Conservation (phyloP, 2,113 vertebrate species). For the Antechinus flavipes region DNA sequence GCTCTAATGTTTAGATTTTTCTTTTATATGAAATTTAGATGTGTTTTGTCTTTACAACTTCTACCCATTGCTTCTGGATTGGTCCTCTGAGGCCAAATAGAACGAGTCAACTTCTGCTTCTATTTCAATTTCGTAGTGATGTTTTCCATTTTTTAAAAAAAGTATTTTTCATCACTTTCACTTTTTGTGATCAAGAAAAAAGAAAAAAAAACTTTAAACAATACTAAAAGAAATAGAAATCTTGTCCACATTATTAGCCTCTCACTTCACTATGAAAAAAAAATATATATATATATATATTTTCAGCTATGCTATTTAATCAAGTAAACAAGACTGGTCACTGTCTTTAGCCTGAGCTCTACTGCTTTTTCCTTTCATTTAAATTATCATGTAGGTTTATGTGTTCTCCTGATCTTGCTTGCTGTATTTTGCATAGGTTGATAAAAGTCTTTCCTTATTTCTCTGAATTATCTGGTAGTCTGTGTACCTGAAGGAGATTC, state of each 20-base stretch:
- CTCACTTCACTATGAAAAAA: background rate
- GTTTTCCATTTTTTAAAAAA: background rate
- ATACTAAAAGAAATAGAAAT: background rate
- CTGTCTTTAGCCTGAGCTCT: background rate
- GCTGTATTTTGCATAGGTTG: background rate
- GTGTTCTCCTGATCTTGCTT: background rate
- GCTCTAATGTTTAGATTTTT: background rate
- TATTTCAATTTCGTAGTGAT: background rate
- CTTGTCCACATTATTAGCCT: background rate
- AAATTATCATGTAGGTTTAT: background rate
- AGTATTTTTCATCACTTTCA: background rate
- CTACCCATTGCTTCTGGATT: background rate
- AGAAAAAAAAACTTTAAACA: background rate
- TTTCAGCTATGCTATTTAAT: background rate
- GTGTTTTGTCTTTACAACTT: background rate
- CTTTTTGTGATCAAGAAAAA: background rate
- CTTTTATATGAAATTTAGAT: background rate
- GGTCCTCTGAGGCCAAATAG: background rate
- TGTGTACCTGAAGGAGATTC: background rate
- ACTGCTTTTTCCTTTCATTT: background rate
- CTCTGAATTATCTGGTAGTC: background rate
- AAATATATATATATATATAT: no score
- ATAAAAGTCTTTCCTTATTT: background rate
- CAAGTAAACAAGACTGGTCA: background rate
- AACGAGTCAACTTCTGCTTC: background rate